phyloP scores from a whole-genome alignment of 92 coral and sea anemone genomes.

The Palythoa caribaeorum region DNA sequence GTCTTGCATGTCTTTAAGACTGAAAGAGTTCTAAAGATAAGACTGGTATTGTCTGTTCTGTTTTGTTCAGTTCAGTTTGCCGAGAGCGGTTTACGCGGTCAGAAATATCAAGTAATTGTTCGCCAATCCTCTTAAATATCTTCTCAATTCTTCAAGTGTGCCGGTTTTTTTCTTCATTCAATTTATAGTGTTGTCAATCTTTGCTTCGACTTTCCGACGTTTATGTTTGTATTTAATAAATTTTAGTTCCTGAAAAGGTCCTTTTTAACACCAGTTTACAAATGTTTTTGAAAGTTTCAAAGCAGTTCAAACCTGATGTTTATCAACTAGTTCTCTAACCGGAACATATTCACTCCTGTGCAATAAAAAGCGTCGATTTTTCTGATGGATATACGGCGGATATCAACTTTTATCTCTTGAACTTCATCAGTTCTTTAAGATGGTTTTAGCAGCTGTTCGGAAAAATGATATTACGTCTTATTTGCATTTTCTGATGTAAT shows the following conservation, averaged over 20 bases:
- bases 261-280: not conserved
- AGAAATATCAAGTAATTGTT: constrained; percentile 1
- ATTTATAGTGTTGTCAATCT: not conserved
- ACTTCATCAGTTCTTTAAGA: not conserved
- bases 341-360: not conserved
- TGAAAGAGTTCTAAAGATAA: not conserved
- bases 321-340: not conserved
- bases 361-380: not conserved
- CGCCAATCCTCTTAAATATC: not conserved
- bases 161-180: not conserved
- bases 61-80: not conserved
- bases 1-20: not conserved
- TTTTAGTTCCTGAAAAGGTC: not conserved
- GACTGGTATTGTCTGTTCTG: not conserved
- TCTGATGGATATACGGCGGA: too few relatives aligned
- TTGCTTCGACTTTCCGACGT: not conserved
- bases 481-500: constrained; percentile 4
- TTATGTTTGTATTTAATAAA: not conserved
- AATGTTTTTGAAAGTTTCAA: not conserved
- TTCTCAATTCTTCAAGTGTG: not conserved
- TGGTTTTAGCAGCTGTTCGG: constrained; percentile 1
- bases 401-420: not conserved
- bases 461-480: not conserved
- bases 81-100: not conserved
- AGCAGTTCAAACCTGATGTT: not conserved